A percentile compares a stretch with the other conserved stretches of the same genome.
Conservation (phyloP, 2,888 invertebrate species). For the Lydus trimaculatus region DNA sequence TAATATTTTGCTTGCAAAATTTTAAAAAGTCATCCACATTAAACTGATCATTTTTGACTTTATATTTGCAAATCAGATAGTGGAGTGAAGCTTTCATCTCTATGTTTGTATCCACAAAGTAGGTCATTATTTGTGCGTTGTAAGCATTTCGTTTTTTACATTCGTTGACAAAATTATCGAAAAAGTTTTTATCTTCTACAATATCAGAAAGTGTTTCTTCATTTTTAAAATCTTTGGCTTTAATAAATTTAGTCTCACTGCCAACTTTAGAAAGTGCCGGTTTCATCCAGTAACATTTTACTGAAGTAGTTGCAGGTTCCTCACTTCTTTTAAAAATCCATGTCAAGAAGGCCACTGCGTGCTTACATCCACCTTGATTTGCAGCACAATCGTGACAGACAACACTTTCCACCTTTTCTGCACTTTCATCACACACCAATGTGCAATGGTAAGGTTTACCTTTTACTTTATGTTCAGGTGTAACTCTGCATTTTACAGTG, state of each 20-base stretch:
- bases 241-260: not conserved
- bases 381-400: slow-evolving; percentile 10
- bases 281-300: slow-evolving; percentile 3
- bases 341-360: not conserved
- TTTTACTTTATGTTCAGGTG: slow-evolving; percentile 11
- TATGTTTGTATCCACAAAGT: not conserved
- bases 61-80: not conserved
- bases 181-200: not conserved
- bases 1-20: no score
- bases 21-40: no score
- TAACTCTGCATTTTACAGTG: slow-evolving; percentile 4
- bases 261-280: slow-evolving; percentile 1
- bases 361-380: not conserved
- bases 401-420: not conserved
- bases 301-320: not conserved
- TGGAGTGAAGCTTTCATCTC: not conserved
- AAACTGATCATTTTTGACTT: not conserved
- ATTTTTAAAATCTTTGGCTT: slow-evolving; percentile 5
- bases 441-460: not conserved
- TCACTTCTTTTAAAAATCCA: not conserved
- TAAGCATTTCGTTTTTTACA: not conserved
- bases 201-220: not conserved
- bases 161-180: no score
- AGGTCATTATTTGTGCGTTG: not conserved
- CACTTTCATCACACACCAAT: not conserved